These are phyloP conservation scores for Drosophila paulistorum DNA, from an alignment of 1,140 invertebrate genomes.

Conservation along the genomic window DNA sequence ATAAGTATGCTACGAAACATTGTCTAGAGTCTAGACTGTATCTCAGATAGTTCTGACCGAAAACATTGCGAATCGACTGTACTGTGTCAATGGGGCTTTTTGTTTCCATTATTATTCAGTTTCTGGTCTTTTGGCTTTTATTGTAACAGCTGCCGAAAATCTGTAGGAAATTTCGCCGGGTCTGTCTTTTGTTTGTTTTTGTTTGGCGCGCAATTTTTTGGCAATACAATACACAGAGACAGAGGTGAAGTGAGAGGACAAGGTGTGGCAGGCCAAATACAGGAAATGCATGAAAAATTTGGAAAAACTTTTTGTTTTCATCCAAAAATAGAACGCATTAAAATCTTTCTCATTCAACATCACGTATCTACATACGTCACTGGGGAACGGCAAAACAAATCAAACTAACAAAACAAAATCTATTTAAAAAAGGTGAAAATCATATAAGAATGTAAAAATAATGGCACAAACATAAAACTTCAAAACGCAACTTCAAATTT, in stretches of 20 bases:
- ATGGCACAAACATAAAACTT: background rate
- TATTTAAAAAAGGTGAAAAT: slow-evolving; percentile 13
- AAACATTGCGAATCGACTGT: background rate
- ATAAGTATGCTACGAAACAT: no score
- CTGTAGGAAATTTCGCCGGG: slow-evolving; percentile 48
- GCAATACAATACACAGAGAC: background rate
- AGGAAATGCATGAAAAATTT: slow-evolving; percentile 32
- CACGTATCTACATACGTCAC: background rate
- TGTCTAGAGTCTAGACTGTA: no score
- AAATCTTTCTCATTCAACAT: slow-evolving; percentile 4
- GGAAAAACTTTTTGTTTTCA: slow-evolving; percentile 25
- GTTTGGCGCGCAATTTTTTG: slow-evolving; percentile 51
- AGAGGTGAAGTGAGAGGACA: slow-evolving; percentile 28
- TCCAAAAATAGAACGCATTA: slow-evolving; percentile 29
- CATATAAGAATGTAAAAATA: background rate
- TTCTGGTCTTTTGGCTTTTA: slow-evolving; percentile 30
- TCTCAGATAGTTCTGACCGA: background rate
- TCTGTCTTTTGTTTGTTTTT: slow-evolving; percentile 61
- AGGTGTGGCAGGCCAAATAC: background rate
- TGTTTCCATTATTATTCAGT: slow-evolving; percentile 17
- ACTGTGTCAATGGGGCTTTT: background rate
- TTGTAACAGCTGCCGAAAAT: slow-evolving; percentile 68
- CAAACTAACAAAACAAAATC: background rate
- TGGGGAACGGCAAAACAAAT: background rate
- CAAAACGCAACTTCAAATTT: no score